Conservation (phyloP, 2,888 invertebrate species). For the Rhamnusium bicolor region DNA sequence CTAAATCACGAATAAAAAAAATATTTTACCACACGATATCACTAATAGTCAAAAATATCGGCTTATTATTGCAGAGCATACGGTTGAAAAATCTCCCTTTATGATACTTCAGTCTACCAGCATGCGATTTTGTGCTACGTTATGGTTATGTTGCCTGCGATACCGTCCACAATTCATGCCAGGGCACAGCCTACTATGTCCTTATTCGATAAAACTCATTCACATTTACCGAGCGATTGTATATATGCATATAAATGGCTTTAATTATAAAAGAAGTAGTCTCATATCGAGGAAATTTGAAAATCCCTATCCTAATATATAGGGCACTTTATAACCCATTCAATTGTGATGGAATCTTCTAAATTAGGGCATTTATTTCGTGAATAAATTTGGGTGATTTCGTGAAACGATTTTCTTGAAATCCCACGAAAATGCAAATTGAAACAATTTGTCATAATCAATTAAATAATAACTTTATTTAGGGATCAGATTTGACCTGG, state of each 20-base stretch:
- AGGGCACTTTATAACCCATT: slow-evolving; percentile 33
- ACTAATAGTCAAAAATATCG: neutral
- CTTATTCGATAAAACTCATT: slow-evolving; percentile 50
- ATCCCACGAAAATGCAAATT: slow-evolving; percentile 30
- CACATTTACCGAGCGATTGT: slow-evolving; percentile 47
- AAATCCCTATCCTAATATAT: slow-evolving; percentile 36
- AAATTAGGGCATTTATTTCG: slow-evolving; percentile 32
- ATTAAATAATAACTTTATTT: slow-evolving; percentile 29
- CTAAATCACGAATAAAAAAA: too few species aligned
- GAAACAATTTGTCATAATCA: slow-evolving; percentile 38
- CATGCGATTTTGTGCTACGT: slow-evolving; percentile 34
- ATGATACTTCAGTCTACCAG: slow-evolving; percentile 4
- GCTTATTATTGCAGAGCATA: neutral
- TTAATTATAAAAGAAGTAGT: slow-evolving; percentile 53
- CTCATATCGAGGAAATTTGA: slow-evolving; percentile 39
- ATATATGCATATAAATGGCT: slow-evolving; percentile 54
- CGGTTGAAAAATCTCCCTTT: slow-evolving; percentile 8
- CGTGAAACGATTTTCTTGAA: slow-evolving; percentile 15
- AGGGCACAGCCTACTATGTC: slow-evolving; percentile 39
- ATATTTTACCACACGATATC: neutral
- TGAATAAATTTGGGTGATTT: slow-evolving; percentile 32
- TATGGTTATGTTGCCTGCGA: slow-evolving; percentile 27
- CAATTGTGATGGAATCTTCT: slow-evolving; percentile 36
- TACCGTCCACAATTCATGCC: slow-evolving; percentile 27
- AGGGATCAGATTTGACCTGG: slow-evolving; percentile 5